Evolutionary conservation across 1,140 invertebrate species (phyloP).

Genomic region (Lordiphosa mommai): DNA sequence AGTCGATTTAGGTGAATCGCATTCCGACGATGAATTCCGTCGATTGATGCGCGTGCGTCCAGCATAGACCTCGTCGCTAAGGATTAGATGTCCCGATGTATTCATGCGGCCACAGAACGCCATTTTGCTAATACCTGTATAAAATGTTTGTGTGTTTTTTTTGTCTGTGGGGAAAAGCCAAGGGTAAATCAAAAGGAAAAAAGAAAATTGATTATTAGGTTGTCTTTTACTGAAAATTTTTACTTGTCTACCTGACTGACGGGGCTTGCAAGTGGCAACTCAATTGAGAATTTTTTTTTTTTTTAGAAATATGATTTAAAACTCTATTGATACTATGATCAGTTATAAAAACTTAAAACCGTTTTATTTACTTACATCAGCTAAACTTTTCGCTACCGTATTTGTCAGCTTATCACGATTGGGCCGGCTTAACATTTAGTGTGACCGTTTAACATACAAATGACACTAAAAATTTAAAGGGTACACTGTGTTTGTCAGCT

Average conservation of each 20-base stretch:
- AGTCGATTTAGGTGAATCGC: background rate
- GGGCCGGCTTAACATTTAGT: too few species aligned
- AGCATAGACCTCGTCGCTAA: slow-evolving; percentile 23
- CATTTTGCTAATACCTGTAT: slow-evolving; percentile 16
- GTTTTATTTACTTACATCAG: too few species aligned
- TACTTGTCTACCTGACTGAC: slow-evolving; percentile 3
- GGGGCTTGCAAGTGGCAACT: slow-evolving; percentile 9
- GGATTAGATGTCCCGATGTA: slow-evolving; percentile 13
- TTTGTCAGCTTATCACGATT: too few species aligned
- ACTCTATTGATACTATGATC: background rate
- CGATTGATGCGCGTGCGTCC: background rate
- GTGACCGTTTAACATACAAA: too few species aligned
- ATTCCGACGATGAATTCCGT: background rate
- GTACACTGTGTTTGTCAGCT: too few species aligned
- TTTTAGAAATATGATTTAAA: too few species aligned
- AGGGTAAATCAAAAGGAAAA: background rate
- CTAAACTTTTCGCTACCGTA: too few species aligned
- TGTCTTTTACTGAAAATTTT: background rate
- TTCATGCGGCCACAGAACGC: slow-evolving; percentile 27
- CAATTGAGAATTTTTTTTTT: background rate
- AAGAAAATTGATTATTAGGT: background rate
- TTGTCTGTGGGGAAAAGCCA: slow-evolving; percentile 6
- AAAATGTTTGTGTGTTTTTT: slow-evolving; percentile 11
- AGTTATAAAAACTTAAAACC: too few species aligned
- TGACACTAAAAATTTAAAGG: too few species aligned